Percentiles rank a stretch among this genome's conserved stretches.
Evolutionary conservation across 2,113 vertebrate species (phyloP).

Genomic region (Actenoides lindsayi): DNA sequence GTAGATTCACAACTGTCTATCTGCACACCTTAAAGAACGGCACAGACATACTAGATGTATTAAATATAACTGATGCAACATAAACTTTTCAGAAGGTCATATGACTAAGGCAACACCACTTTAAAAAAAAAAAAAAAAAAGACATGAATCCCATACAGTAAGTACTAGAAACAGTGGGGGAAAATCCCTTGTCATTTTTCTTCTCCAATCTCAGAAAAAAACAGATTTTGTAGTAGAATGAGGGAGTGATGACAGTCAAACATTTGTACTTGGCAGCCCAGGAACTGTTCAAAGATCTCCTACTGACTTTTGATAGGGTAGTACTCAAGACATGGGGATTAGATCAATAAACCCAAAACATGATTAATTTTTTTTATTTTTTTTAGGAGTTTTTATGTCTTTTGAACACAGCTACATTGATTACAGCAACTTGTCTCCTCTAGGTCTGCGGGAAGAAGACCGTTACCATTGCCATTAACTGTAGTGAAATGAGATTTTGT

Average conservation of each 20-base stretch:
- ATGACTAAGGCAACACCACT: neutral
- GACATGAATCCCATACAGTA: neutral
- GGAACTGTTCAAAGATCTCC: neutral
- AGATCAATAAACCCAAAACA: neutral
- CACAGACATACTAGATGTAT: neutral
- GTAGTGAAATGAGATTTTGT: neutral
- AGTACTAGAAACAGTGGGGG: neutral
- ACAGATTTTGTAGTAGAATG: neutral
- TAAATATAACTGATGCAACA: neutral
- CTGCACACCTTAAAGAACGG: neutral
- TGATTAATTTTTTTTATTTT: neutral
- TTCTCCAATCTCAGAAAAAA: neutral
- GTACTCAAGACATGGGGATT: neutral
- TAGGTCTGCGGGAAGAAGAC: neutral
- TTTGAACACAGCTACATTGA: neutral
- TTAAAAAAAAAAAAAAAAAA: neutral
- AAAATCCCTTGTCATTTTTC: neutral
- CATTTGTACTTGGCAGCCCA: neutral
- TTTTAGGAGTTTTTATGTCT: neutral
- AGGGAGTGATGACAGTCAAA: neutral
- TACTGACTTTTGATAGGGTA: neutral
- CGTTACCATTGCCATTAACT: neutral
- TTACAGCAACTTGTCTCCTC: neutral
- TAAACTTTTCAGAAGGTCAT: neutral
- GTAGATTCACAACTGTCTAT: neutral